Evolutionary conservation across 2,888 invertebrate species (phyloP).

Genomic region (Oscheius onirici): DNA sequence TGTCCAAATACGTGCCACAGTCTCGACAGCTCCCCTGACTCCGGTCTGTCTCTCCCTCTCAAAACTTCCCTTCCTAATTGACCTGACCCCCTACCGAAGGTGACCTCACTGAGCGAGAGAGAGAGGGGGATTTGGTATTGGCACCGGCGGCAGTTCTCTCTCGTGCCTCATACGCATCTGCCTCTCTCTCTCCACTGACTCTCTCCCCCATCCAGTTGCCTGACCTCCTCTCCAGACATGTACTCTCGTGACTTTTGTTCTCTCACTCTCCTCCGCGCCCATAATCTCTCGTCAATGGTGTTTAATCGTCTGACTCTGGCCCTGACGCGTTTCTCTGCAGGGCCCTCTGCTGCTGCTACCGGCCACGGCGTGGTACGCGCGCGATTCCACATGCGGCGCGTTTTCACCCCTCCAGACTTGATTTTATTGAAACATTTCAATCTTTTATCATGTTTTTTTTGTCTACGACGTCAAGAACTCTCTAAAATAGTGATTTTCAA

Average conservation of each 20-base stretch:
- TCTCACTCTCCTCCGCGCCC: no score
- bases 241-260: not conserved
- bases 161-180: constrained; percentile 3
- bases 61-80: not conserved
- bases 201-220: constrained; percentile 1
- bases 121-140: constrained; percentile 16
- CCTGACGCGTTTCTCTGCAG: not conserved
- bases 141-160: constrained; percentile 15
- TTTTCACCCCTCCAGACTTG: constrained; percentile 1
- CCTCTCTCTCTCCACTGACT: not conserved
- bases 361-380: constrained; percentile 40
- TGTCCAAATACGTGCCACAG: no score
- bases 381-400: constrained; percentile 31
- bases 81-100: no score
- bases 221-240: not conserved
- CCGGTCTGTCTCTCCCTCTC: not conserved
- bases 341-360: constrained; percentile 31
- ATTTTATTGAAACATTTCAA: not conserved
- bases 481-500: not conserved
- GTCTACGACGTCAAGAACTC: not conserved
- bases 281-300: constrained; percentile 14
- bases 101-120: not conserved
- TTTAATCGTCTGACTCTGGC: constrained; percentile 26
- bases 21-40: not conserved
- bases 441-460: not conserved